Evolutionary conservation across 1,140 invertebrate species (phyloP), one percentile per base, ranked within the genome.

Genomic region (Venustaconcha ellipsiformis): DNA sequence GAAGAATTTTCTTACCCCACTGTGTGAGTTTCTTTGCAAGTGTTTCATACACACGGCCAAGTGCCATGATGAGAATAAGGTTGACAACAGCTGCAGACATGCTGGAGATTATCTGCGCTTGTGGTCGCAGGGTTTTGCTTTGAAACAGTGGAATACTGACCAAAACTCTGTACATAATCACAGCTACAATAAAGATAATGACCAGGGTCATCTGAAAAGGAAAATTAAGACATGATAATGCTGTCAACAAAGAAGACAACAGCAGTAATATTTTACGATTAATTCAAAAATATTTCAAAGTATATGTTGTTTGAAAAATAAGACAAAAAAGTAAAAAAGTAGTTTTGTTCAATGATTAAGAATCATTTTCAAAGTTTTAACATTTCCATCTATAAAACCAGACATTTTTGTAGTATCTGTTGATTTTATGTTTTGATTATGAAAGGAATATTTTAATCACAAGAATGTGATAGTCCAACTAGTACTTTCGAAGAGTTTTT

Each of bases 11-110:
- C 88, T 85, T 86, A 93, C 92, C 94, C 89, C 97, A 93, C 91
- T 99, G 96, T 0, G 98, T 99, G 59, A 99, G 92, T 89, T 95
- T 96, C 83, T 96, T 93, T 0, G 98, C 97, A 59, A 98, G 87
- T 89, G 93, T 94, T 80, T 94, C 94, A 85, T 99, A 99, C 57
- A 98, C 92, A 94, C 91, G 87, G 8, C 92, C 92, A 79, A 93
- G 90, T 13, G 89, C 88, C 92, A 93, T 92, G 78, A 93, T 93
- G 67, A 93, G 87, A 57, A 93, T 92, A 66, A 95, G 90, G 90
- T 95, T 95, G 64, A 95, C 93, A 18, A 94, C 88, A 20, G 94
- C 94, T 8, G 94, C 93, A 8, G 93, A 93, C 67, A 94, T 88
- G 70, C 92, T 92, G 55, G 94, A 93, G 75, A 95, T 93, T 14